Conservation (phyloP, 2,797 vertebrate genomes). For the Picus viridis region DNA sequence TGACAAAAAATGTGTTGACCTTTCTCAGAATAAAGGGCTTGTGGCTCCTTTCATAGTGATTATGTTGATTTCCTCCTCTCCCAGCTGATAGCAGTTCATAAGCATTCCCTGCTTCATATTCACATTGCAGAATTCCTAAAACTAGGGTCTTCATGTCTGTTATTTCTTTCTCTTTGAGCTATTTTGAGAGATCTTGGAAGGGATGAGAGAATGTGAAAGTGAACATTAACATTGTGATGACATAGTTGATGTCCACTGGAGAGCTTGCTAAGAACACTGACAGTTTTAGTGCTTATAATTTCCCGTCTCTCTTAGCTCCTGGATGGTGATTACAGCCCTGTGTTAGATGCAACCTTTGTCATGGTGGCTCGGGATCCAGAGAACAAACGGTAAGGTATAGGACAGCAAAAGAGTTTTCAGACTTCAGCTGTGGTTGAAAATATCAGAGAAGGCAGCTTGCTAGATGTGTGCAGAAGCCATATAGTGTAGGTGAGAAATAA, state of each 20-base stretch:
- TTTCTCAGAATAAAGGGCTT: background rate
- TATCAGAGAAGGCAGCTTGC: background rate
- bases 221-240: background rate
- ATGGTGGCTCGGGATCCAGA: slow-evolving; percentile 97
- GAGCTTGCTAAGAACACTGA: background rate
- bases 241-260: background rate
- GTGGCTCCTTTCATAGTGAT: background rate
- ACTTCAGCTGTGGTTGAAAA: background rate
- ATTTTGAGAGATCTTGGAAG: background rate
- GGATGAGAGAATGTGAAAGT: background rate
- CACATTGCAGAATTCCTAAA: background rate
- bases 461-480: background rate
- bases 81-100: background rate
- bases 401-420: background rate
- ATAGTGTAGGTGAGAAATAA: background rate
- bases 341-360: slow-evolving; percentile 95
- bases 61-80: background rate
- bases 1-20: background rate
- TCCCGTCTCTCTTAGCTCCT: slow-evolving; percentile 78
- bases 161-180: background rate
- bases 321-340: slow-evolving; percentile 82
- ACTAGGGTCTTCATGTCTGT: background rate
- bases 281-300: background rate
- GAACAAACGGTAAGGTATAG: slow-evolving; percentile 88
- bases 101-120: background rate